phyloP scores from a whole-genome alignment of 2,888 invertebrate genomes.

The Scelioninae gen. 2 region DNA sequence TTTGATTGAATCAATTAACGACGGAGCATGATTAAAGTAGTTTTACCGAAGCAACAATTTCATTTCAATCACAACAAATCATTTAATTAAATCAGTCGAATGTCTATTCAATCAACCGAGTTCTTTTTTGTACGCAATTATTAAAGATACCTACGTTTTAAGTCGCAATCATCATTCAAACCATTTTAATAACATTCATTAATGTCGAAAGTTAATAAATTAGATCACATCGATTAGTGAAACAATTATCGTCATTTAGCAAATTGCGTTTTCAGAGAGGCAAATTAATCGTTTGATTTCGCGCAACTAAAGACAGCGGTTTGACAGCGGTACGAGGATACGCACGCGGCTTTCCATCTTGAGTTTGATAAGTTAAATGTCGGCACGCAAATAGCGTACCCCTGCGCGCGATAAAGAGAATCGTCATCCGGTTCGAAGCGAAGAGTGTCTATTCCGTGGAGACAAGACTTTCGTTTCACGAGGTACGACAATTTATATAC shows the following conservation, averaged over 20 bases:
- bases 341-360: slow-evolving; percentile 55
- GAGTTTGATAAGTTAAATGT: slow-evolving; percentile 51
- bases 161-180: no score
- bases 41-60: no score
- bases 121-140: no score
- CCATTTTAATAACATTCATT: no score
- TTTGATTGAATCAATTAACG: no score
- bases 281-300: slow-evolving; percentile 49
- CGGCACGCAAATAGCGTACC: slow-evolving; percentile 44
- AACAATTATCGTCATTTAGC: background rate
- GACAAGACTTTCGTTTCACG: slow-evolving; percentile 59
- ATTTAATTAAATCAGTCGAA: no score
- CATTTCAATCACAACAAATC: no score
- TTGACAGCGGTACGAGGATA: slow-evolving; percentile 49
- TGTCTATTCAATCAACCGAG: no score
- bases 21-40: no score
- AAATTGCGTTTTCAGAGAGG: slow-evolving; percentile 25
- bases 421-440: slow-evolving; percentile 52
- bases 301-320: slow-evolving; percentile 26
- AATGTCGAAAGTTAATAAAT: background rate
- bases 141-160: no score
- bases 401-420: slow-evolving; percentile 46
- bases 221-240: background rate
- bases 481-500: slow-evolving; percentile 46
- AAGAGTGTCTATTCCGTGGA: slow-evolving; percentile 60